These are phyloP conservation scores for Chinchilla lanigera DNA, from an alignment of 2,113 vertebrate genomes.

Conservation along the genomic window DNA sequence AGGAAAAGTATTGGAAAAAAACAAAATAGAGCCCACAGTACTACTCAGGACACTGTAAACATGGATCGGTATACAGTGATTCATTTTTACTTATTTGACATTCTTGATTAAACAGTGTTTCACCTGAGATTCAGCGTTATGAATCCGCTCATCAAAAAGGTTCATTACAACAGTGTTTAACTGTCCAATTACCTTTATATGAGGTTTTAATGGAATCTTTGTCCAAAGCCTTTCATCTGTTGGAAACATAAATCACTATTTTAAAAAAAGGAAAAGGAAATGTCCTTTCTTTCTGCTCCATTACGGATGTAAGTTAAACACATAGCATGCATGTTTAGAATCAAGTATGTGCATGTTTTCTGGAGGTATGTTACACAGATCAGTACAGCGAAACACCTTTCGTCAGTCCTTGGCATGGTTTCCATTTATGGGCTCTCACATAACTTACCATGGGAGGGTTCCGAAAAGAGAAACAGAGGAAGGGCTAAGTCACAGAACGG, in stretches of 20 bases:
- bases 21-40: not conserved
- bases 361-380: not conserved
- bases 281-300: not conserved
- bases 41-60: not conserved
- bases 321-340: rapidly evolving
- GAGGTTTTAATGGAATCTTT: not conserved
- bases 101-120: not conserved
- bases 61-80: rapidly evolving
- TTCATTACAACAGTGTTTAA: not conserved
- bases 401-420: not conserved
- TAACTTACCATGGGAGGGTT: not conserved
- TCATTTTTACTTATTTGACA: not conserved
- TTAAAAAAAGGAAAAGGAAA: not conserved
- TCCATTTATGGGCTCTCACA: not conserved
- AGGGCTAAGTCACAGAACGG: not conserved
- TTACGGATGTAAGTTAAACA: not conserved
- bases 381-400: not conserved
- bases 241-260: slow-evolving; percentile 52
- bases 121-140: not conserved
- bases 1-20: not conserved
- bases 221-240: not conserved
- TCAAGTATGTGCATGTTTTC: not conserved
- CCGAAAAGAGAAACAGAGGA: not conserved
- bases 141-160: not conserved
- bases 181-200: not conserved